Percentiles rank a stretch among this genome's conserved stretches.
Evolutionary conservation across 2,888 invertebrate species (phyloP).

Genomic region (Drosophila barbarae): DNA sequence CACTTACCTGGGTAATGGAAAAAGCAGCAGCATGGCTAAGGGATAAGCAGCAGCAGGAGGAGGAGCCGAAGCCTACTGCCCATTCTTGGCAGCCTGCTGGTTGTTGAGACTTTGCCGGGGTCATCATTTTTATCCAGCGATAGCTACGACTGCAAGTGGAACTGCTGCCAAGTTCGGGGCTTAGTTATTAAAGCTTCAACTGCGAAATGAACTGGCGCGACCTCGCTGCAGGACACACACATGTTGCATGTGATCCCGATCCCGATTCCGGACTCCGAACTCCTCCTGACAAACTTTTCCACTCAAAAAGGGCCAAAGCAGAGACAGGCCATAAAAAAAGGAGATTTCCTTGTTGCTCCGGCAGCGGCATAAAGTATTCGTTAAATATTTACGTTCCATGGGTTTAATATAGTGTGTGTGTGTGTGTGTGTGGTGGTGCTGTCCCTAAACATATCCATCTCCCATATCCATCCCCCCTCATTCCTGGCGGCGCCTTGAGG

Average conservation of each 20-base stretch:
- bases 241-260: slow-evolving; percentile 55
- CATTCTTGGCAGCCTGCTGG: slow-evolving; percentile 8
- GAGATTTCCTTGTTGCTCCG: slow-evolving; percentile 56
- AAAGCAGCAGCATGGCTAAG: no score
- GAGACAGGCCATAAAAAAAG: slow-evolving; percentile 43
- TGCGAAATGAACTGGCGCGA: slow-evolving; percentile 38
- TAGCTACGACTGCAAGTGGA: not conserved
- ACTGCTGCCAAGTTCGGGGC: slow-evolving; percentile 16
- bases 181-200: slow-evolving; percentile 28
- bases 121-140: slow-evolving; percentile 31
- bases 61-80: not conserved
- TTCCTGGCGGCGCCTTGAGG: slow-evolving; percentile 25
- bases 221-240: slow-evolving; percentile 42
- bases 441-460: slow-evolving; percentile 23
- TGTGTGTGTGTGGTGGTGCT: slow-evolving; percentile 23
- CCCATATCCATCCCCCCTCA: slow-evolving; percentile 1
- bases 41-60: not conserved
- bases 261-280: not conserved
- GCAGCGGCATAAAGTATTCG: slow-evolving; percentile 66
- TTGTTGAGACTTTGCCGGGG: not conserved
- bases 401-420: slow-evolving; percentile 67
- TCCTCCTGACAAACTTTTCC: slow-evolving; percentile 53
- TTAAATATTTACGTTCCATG: slow-evolving; percentile 67
- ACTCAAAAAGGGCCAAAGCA: slow-evolving; percentile 26
- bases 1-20: not conserved